These are phyloP conservation scores for Morphnarchus princeps DNA, from an alignment of 2,113 vertebrate species.

Conservation along the genomic window DNA sequence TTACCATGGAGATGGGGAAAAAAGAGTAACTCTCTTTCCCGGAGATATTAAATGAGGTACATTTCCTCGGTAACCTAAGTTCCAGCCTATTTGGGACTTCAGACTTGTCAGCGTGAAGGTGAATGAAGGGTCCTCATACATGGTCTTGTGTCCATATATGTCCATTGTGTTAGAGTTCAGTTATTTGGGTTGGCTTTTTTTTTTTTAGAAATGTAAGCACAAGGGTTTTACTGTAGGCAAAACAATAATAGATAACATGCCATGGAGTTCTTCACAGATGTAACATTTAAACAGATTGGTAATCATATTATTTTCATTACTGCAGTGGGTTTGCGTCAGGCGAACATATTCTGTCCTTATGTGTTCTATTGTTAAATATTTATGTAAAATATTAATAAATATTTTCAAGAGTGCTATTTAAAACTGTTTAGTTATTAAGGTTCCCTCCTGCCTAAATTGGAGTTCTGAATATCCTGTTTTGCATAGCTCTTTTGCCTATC, in stretches of 20 bases:
- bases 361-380: background rate
- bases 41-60: background rate
- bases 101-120: background rate
- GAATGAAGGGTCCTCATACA: background rate
- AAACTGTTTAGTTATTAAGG: background rate
- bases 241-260: background rate
- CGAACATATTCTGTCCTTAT: background rate
- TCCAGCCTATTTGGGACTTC: background rate
- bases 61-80: background rate
- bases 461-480: background rate
- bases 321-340: background rate
- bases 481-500: background rate
- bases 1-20: background rate
- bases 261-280: background rate
- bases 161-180: background rate
- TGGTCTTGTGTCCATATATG: background rate
- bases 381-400: background rate
- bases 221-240: background rate
- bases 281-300: background rate
- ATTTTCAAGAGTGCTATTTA: background rate
- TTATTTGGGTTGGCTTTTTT: background rate
- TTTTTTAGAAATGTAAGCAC: background rate
- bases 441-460: background rate
- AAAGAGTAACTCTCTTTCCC: background rate
- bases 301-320: background rate